Evolutionary conservation across 2,888 invertebrate species (phyloP).

Genomic region (Cerceris ruficornis): DNA sequence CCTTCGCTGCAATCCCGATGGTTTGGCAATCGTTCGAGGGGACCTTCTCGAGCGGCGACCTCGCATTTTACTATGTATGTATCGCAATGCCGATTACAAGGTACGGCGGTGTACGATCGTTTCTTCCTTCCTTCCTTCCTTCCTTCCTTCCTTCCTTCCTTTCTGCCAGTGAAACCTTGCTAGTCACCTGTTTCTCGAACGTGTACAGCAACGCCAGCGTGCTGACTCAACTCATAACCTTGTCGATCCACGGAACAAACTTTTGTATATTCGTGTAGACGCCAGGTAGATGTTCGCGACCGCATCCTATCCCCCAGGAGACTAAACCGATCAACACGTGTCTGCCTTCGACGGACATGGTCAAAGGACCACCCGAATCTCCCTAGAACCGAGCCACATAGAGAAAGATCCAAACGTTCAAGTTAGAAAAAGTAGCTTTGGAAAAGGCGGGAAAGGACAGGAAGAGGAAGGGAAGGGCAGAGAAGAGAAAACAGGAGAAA

Average conservation of each 20-base stretch:
- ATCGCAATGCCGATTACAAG: too few relatives aligned
- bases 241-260: conserved; percentile 95
- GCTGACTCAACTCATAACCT: conserved; percentile 86
- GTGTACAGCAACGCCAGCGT: neutral
- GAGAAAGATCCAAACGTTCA: too few relatives aligned
- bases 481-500: too few relatives aligned
- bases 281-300: conserved; percentile 93
- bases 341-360: conserved; percentile 91
- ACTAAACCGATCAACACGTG: conserved; percentile 94
- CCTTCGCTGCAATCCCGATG: too few relatives aligned
- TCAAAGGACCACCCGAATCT: conserved; percentile 93
- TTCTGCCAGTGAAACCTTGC: neutral
- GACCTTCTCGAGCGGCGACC: too few relatives aligned
- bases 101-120: too few relatives aligned
- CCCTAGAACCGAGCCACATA: conserved; percentile 77
- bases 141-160: neutral
- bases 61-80: too few relatives aligned
- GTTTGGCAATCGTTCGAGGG: too few relatives aligned
- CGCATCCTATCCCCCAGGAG: conserved; percentile 96
- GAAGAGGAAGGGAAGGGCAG: neutral
- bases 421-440: too few relatives aligned
- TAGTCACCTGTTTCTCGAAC: neutral
- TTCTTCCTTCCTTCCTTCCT: neutral
- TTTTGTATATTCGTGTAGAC: conserved; percentile 96
- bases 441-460: too few relatives aligned